phyloP scores from a whole-genome alignment of 1,140 invertebrate genomes.

The Nasonia giraulti region DNA sequence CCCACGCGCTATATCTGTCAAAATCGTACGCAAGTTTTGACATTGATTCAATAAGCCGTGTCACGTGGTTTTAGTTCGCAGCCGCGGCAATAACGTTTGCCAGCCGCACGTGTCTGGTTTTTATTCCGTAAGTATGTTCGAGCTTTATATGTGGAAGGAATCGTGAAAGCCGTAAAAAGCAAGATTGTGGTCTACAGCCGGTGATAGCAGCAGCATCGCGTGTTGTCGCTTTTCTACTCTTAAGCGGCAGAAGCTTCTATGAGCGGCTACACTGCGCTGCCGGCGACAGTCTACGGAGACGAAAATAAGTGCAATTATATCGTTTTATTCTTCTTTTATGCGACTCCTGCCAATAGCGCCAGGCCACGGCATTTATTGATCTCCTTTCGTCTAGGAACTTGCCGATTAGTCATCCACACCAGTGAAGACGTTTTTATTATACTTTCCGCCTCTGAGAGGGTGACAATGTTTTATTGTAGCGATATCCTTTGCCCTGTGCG shows the following conservation, averaged over 20 bases:
- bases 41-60: conserved; percentile 22
- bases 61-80: background rate
- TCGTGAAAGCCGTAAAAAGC: conserved; percentile 23
- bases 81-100: background rate
- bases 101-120: background rate
- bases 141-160: no score
- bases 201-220: no score
- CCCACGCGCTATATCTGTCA: no score
- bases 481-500: no score
- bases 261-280: no score
- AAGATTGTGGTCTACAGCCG: background rate
- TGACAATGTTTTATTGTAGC: background rate
- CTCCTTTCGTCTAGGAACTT: conserved; percentile 43
- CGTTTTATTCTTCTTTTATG: conserved; percentile 55
- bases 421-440: background rate
- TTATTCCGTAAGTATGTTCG: conserved; percentile 29
- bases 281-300: conserved; percentile 29
- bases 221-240: background rate
- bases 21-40: background rate
- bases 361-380: conserved; percentile 51
- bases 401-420: no score
- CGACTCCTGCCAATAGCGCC: conserved; percentile 52
- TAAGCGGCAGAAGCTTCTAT: background rate
- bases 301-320: conserved; percentile 57
- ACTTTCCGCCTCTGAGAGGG: background rate